phyloP scores from a whole-genome alignment of 2,888 invertebrate species.

The Eledone cirrhosa region DNA sequence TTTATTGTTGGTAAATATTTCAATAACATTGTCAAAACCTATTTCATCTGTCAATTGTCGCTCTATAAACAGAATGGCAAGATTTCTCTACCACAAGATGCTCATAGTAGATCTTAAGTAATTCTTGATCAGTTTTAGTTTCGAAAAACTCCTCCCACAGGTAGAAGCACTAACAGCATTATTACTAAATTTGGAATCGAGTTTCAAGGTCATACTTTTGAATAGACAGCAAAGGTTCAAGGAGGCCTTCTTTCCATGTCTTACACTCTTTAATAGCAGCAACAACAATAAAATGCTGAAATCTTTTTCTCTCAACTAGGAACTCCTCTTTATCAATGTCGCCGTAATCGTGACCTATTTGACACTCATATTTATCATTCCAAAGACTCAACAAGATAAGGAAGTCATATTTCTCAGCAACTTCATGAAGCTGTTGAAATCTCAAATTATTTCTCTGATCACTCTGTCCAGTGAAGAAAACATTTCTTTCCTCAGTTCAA shows the following conservation, averaged over 20 bases:
- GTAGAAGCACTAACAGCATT: background rate
- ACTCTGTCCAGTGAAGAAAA: conserved; percentile 6
- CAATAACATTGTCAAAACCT: background rate
- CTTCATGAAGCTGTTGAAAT: too few relatives aligned
- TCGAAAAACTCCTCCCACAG: conserved; percentile 1
- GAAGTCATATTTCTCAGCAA: too few relatives aligned
- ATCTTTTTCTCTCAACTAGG: background rate
- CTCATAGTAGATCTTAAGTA: too few relatives aligned
- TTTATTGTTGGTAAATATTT: background rate
- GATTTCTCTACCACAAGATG: too few relatives aligned
- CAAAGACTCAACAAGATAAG: background rate
- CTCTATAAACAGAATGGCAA: too few relatives aligned
- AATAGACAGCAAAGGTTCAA: background rate
- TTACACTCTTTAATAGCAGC: background rate
- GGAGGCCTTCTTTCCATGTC: too few relatives aligned
- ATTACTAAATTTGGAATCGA: background rate
- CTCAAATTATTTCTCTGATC: background rate
- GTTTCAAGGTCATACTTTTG: background rate
- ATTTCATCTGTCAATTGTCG: background rate
- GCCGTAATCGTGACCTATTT: background rate
- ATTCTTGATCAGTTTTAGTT: too few relatives aligned
- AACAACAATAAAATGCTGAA: background rate
- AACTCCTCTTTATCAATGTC: background rate
- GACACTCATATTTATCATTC: background rate
- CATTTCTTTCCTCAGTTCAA: background rate